Evolutionary conservation across 2,888 invertebrate genomes (phyloP).

Genomic region (Lasioglossum malachurum): DNA sequence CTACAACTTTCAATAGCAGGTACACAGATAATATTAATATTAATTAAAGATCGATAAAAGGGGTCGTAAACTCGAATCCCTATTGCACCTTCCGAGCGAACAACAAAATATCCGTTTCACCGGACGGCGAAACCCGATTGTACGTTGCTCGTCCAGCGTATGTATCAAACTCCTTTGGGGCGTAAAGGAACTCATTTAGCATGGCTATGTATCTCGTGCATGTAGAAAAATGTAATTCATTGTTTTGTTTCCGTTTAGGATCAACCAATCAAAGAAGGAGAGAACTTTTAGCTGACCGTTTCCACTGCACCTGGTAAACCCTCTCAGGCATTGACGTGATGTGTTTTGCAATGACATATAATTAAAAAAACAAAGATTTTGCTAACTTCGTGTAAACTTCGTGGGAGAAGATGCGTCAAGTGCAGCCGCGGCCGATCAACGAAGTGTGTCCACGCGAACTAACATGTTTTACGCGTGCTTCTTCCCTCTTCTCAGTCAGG

Average conservation of each 20-base stretch:
- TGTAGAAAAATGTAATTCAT: conserved; percentile 4
- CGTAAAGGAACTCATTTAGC: conserved; percentile 33
- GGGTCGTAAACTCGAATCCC: conserved; percentile 20
- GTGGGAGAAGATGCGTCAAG: conserved; percentile 75
- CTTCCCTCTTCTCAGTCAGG: conserved; percentile 64
- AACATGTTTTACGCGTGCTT: conserved; percentile 57
- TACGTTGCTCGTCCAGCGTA: conserved; percentile 53
- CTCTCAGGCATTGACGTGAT: conserved; percentile 72
- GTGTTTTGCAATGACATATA: conserved; percentile 62
- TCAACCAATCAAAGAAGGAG: conserved; percentile 26
- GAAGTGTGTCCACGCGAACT: conserved; percentile 61
- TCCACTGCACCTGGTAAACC: conserved; percentile 64
- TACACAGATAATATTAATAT: conserved; percentile 48
- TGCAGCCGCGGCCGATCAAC: conserved; percentile 70
- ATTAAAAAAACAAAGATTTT: conserved; percentile 75
- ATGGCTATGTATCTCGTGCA: conserved; percentile 10
- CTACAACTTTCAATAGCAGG: conserved; percentile 60
- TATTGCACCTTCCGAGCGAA: conserved; percentile 29
- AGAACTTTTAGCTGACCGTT: conserved; percentile 58
- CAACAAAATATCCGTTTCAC: conserved; percentile 44
- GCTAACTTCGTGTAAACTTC: conserved; percentile 81
- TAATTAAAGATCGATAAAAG: conserved; percentile 41
- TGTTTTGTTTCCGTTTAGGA: conserved; percentile 26
- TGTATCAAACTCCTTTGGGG: conserved; percentile 31
- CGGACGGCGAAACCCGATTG: conserved; percentile 5